Percentiles rank a stretch among this genome's conserved stretches.
These are phyloP conservation scores for Mungos mungo DNA, from an alignment of 2,113 vertebrate genomes.

Conservation along the genomic window DNA sequence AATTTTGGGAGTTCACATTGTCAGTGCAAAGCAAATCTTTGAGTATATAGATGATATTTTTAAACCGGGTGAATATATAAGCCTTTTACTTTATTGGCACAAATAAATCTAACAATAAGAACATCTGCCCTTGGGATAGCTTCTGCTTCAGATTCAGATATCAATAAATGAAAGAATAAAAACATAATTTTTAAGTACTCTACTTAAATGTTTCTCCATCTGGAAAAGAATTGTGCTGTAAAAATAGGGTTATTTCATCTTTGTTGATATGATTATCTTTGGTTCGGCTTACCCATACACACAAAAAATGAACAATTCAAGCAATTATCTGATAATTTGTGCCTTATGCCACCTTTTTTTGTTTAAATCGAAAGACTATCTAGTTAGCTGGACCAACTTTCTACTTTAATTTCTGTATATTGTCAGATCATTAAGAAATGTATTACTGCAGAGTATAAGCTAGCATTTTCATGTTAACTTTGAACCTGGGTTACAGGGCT, in stretches of 20 bases:
- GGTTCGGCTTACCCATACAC: background rate
- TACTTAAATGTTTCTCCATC: constrained; percentile 26
- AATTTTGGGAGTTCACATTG: background rate
- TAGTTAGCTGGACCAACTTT: background rate
- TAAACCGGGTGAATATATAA: background rate
- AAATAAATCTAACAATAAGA: constrained; percentile 46
- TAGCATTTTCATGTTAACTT: background rate
- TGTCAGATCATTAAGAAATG: background rate
- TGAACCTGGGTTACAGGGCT: no score
- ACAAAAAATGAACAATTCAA: constrained; percentile 12
- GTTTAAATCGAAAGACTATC: background rate
- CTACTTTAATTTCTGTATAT: background rate
- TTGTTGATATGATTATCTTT: background rate
- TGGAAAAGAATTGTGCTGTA: background rate
- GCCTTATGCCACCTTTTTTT: background rate
- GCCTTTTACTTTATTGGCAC: background rate
- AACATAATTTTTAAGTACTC: constrained; percentile 49
- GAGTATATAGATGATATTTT: background rate
- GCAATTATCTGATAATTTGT: background rate
- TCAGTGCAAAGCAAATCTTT: background rate
- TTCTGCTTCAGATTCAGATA: background rate
- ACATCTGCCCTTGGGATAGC: background rate
- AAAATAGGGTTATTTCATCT: constrained; percentile 42
- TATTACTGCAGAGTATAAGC: background rate
- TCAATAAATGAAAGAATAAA: constrained; percentile 45